Conservation (phyloP, 2,888 invertebrate species). For the Drosophila buzzatii region DNA sequence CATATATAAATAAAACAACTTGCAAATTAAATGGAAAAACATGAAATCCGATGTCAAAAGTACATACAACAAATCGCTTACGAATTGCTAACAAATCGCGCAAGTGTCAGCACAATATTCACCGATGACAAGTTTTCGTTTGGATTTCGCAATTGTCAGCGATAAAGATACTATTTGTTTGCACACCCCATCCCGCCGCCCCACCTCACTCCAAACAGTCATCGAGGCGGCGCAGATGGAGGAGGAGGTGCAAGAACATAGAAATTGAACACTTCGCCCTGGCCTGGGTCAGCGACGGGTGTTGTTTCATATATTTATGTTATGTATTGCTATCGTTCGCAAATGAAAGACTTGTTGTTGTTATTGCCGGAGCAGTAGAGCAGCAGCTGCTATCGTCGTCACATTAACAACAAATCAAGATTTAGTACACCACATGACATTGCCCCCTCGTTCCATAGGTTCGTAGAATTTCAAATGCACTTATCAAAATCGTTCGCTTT, state of each 20-base stretch:
- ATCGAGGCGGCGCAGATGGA: slow-evolving; percentile 7
- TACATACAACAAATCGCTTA: slow-evolving; percentile 40
- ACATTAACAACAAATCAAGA: slow-evolving; percentile 50
- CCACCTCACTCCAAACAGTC: slow-evolving; percentile 24
- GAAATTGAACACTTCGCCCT: slow-evolving; percentile 62
- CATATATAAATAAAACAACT: slow-evolving; percentile 28
- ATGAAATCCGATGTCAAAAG: slow-evolving; percentile 75
- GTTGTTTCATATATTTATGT: slow-evolving; percentile 14
- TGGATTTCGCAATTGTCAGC: slow-evolving; percentile 76
- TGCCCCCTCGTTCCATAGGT: slow-evolving; percentile 33
- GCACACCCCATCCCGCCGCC: slow-evolving; percentile 14
- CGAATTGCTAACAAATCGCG: slow-evolving; percentile 50
- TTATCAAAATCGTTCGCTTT: slow-evolving; percentile 48
- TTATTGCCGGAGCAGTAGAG: not conserved
- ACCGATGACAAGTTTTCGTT: slow-evolving; percentile 78
- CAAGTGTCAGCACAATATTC: slow-evolving; percentile 71
- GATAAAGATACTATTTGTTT: slow-evolving; percentile 69
- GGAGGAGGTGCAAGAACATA: slow-evolving; percentile 56
- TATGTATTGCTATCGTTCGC: slow-evolving; percentile 30
- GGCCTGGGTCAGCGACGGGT: slow-evolving; percentile 25
- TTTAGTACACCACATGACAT: slow-evolving; percentile 33
- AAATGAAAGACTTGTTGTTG: slow-evolving; percentile 1
- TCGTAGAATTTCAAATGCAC: slow-evolving; percentile 16
- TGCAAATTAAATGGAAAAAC: slow-evolving; percentile 77
- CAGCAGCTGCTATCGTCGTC: slow-evolving; percentile 48